phyloP scores from a whole-genome alignment of 2,888 invertebrate genomes.

The Polyommatus icarus region DNA sequence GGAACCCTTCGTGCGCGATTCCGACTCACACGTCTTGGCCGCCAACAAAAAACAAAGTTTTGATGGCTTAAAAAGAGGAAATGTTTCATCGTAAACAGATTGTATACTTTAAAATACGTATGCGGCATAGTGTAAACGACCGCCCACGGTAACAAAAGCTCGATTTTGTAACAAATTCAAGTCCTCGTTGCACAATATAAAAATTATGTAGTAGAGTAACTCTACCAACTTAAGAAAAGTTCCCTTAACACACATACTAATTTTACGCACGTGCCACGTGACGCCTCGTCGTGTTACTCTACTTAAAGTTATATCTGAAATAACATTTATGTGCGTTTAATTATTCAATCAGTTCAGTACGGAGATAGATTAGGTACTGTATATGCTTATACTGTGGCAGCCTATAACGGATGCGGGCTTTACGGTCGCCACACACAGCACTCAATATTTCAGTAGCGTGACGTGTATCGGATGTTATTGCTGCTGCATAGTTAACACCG shows the following conservation, averaged over 20 bases:
- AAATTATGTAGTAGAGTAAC: too few relatives aligned
- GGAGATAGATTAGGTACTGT: background rate
- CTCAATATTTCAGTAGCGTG: conserved; percentile 37
- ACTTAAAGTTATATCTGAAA: too few relatives aligned
- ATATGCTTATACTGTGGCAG: background rate
- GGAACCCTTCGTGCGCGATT: too few relatives aligned
- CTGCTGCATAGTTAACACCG: conserved; percentile 12
- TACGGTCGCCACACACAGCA: conserved; percentile 33
- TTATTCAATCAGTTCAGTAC: background rate
- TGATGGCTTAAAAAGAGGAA: too few relatives aligned
- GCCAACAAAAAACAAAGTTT: too few relatives aligned
- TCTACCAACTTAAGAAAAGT: too few relatives aligned
- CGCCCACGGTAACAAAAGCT: conserved; percentile 22
- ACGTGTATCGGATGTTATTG: conserved; percentile 19
- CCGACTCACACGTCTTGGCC: too few relatives aligned
- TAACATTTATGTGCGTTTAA: too few relatives aligned
- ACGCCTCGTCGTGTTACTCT: too few relatives aligned
- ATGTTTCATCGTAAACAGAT: background rate
- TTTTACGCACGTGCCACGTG: too few relatives aligned
- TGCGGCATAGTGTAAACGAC: conserved; percentile 4
- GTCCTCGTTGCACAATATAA: conserved; percentile 1
- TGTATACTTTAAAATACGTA: background rate
- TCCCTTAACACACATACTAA: too few relatives aligned
- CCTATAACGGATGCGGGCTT: conserved; percentile 32
- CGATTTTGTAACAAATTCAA: conserved; percentile 32